Base-by-base conservation (phyloP, 1,140 invertebrate genomes). In the Neodiprion fabricii region DNA sequence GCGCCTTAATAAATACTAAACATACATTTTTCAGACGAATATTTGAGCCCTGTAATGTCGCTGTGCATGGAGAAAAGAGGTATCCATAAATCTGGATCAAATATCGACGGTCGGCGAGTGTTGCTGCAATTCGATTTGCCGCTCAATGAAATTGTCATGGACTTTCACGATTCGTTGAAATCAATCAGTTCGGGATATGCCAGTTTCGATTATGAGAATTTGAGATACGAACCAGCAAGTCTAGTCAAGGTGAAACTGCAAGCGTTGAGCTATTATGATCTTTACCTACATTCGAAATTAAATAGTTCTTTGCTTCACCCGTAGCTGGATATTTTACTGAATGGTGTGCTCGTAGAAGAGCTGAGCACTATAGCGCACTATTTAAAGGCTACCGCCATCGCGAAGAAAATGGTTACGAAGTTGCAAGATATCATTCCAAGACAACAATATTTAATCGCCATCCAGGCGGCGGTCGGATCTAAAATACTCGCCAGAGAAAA, bases 131-230 rank as follows among this genome's bases (percentile, higher is more conserved):
- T 94, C 81, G 89, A 93, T 71, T 87, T 99, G 49, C 98, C 98
- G 9, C 85, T 99, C 3, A 96, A 93, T 84, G 98, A 99, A 91
- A 94, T 99, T 47, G 93, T 99, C 2, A 84, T 98, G 4, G 97
- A 99, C 83, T 99, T 99, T 86, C 97, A 98, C 86, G 98, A 99
- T 86, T 90, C 91, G 40, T 87, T 99, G 0, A 99, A 99, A 88
- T 94, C 93, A 23, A 79, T 96, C 12, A 94, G 94, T 17, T 98
- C 97, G 1, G 98, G 98, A 11, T 99, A 97, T 89, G 98, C 97
- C 10, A 98, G 96, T 86, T 99, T 99, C 89, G 98, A 99, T 89
- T 99, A 99, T 88, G 96, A 99, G 89, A 95, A 98, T 86, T 85
- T 92, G 83, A 97, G 95, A 14, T 99, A 95, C 87, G 89, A 95